Evolutionary conservation across 2,113 vertebrate genomes (phyloP), one percentile per base, ranked within the genome.

Genomic region (Poeciliopsis retropinna): DNA sequence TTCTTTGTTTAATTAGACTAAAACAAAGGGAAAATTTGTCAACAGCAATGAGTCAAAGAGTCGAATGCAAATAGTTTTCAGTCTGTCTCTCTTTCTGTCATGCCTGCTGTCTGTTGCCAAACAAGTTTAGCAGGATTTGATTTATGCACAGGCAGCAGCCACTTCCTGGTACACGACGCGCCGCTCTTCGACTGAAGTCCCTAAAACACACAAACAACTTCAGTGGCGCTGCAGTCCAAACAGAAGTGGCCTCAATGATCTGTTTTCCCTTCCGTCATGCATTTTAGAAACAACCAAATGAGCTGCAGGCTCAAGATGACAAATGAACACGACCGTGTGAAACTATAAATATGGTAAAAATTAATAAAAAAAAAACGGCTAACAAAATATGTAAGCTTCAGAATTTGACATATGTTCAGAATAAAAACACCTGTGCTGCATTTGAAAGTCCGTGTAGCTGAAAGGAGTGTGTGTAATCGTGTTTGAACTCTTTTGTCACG

Each of bases 91-190:
- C 68, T 72, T 60, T 63, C 34, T 37, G 29, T n/a, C 39, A 67
- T 60, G n/a, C 22, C 62, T 73, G 64, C 64, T 73, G 85, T 47
- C 61, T 72, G 85, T 47, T 47, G 92, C 76, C 30, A 28, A 86
- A 27, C 94, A 61, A 57, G 94, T 93, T 80, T 12, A 67, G 81
- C 88, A 0, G 76, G 91, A 92, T 92, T 84, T n/a, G 2, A 72
- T 76, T 91, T 85, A 66, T 82, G 75, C 68, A 31, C 3, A 28
- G 51, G 29, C 67, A 57, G 32, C 67, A 86, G 89, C 79, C 72
- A 85, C 89, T 90, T 91, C 88, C 87, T 88, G 80, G 78, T 78
- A 87, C 41, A 66, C 3, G 76, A 75, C 87, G 75, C 72, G 84
- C 81, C 68, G 10, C 64, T 65, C 15, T n/a, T 71, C 72, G 65